Evolutionary conservation across 2,113 vertebrate genomes (phyloP).

Genomic region (Baryphthengus martii): DNA sequence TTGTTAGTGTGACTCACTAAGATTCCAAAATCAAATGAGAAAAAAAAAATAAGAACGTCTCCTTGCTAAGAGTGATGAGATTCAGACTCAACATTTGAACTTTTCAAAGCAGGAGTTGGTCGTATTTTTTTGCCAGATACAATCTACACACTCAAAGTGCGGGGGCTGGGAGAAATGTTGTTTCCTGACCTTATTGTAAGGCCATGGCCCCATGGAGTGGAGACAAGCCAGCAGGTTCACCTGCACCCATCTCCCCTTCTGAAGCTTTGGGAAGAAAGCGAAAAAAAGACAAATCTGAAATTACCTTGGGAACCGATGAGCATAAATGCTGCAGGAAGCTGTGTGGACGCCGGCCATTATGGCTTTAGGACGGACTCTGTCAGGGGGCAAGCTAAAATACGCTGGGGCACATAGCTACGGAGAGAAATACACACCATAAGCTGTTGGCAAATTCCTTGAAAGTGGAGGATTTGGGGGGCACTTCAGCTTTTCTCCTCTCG

Average conservation of each 20-base stretch:
- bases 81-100: neutral
- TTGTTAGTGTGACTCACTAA: neutral
- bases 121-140: neutral
- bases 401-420: neutral
- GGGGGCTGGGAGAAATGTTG: rapidly evolving
- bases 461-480: neutral
- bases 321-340: neutral
- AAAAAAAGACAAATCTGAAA: neutral
- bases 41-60: neutral
- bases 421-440: rapidly evolving
- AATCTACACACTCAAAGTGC: neutral
- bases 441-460: neutral
- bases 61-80: rapidly evolving
- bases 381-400: rapidly evolving
- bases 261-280: neutral
- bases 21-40: neutral
- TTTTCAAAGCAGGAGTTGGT: neutral
- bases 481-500: neutral
- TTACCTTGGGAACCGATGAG: neutral
- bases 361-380: neutral
- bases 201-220: rapidly evolving
- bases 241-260: neutral
- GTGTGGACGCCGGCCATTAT: rapidly evolving
- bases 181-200: neutral
- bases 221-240: neutral